Conservation (phyloP, 2,888 invertebrate genomes). For the Agriopis leucophaearia region DNA sequence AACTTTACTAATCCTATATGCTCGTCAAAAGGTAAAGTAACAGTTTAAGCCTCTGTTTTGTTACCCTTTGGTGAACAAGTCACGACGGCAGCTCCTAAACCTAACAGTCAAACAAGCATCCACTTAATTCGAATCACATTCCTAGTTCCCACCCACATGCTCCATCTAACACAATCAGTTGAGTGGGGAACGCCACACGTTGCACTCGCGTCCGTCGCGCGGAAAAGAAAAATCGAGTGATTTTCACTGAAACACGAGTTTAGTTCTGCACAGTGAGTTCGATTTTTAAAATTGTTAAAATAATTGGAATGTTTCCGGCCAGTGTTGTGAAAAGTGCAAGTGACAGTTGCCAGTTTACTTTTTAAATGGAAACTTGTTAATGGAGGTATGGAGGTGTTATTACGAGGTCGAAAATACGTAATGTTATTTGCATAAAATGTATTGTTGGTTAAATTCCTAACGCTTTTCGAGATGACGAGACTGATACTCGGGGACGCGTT, state of each 20-base stretch:
- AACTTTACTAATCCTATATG: too few relatives aligned
- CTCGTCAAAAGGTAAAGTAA: too few relatives aligned
- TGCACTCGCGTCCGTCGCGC: conserved; percentile 49
- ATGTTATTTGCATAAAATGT: conserved; percentile 39
- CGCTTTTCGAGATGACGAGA: conserved; percentile 13
- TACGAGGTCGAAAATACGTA: conserved; percentile 36
- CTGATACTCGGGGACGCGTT: conserved; percentile 7
- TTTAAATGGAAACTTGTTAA: conserved; percentile 13
- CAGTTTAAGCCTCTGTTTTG: not conserved
- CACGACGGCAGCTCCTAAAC: conserved; percentile 1
- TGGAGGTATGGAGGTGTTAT: conserved; percentile 28
- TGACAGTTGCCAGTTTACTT: conserved; percentile 19
- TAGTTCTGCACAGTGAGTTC: conserved; percentile 33
- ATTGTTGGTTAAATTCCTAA: conserved; percentile 33
- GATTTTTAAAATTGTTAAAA: conserved; percentile 12
- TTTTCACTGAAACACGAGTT: conserved; percentile 38
- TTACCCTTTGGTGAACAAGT: not conserved
- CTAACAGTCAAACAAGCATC: conserved; percentile 15
- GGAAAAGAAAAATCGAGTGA: conserved; percentile 38
- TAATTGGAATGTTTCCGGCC: conserved; percentile 10
- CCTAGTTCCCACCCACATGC: conserved; percentile 40
- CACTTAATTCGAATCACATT: conserved; percentile 38
- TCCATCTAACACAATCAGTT: conserved; percentile 51
- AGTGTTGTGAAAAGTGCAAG: conserved; percentile 32
- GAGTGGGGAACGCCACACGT: conserved; percentile 41